phyloP scores from a whole-genome alignment of 2,797 vertebrate genomes.

The Acanthurus lineatus region DNA sequence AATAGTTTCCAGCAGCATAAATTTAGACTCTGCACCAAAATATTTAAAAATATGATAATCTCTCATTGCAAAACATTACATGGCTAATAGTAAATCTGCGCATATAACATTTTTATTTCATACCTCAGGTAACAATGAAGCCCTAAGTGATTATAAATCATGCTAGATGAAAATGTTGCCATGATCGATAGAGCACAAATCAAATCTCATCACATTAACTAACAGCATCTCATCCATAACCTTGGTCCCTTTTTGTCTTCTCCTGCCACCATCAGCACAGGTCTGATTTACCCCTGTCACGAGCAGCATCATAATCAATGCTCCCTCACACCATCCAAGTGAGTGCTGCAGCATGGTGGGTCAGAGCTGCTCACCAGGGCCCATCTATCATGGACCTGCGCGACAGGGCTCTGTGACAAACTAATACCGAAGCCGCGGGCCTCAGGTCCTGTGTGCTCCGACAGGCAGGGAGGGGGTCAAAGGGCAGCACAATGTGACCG shows the following conservation, averaged over 20 bases:
- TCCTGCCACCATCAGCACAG: constrained; percentile 47
- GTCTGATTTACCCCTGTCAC: constrained; percentile 68
- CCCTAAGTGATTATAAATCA: constrained; percentile 72
- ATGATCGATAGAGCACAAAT: constrained; percentile 79
- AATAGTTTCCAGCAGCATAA: not conserved
- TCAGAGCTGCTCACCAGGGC: constrained; percentile 66
- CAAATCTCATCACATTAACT: constrained; percentile 78
- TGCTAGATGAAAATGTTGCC: constrained; percentile 67
- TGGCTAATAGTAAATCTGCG: constrained; percentile 45
- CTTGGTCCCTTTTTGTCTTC: constrained; percentile 60
- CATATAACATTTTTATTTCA: constrained; percentile 70
- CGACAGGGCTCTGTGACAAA: constrained; percentile 74
- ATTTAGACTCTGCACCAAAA: not conserved
- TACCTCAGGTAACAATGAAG: constrained; percentile 61
- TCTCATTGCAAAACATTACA: constrained; percentile 6
- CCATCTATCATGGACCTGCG: constrained; percentile 78
- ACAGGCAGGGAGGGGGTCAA: constrained; percentile 72
- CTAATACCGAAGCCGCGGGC: constrained; percentile 66
- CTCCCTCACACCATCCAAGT: constrained; percentile 61
- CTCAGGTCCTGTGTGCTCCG: constrained; percentile 51
- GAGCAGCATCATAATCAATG: constrained; percentile 82
- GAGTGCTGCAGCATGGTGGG: constrained; percentile 61
- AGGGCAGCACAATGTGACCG: constrained; percentile 71
- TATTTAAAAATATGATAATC: not conserved
- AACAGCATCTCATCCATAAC: constrained; percentile 77